Conservation (phyloP, 1,140 invertebrate species). For the Thaumetopoea pityocampa region DNA sequence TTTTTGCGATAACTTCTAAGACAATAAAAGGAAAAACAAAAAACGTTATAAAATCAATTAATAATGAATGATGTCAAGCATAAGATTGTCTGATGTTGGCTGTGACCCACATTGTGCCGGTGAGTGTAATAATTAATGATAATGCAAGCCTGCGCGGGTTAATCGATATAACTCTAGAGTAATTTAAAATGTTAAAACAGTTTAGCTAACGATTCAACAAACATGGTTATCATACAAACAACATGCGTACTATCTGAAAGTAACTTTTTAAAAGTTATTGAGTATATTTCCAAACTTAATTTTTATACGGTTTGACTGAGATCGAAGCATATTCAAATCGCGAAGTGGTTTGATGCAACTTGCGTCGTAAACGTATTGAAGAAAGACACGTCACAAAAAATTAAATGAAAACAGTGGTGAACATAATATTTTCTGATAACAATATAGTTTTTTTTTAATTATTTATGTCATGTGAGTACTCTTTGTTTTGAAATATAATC, state of each 20-base stretch:
- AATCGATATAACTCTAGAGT: not conserved
- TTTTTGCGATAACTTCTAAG: too few relatives aligned
- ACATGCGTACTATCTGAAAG: constrained; percentile 7
- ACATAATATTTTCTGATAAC: too few relatives aligned
- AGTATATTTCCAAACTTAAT: constrained; percentile 1
- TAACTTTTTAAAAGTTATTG: not conserved
- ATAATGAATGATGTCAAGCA: too few relatives aligned
- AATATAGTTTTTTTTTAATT: constrained; percentile 1
- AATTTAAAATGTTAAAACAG: constrained; percentile 1
- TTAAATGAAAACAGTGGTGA: too few relatives aligned
- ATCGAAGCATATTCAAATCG: constrained; percentile 17
- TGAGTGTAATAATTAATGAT: too few relatives aligned
- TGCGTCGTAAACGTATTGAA: constrained; percentile 1
- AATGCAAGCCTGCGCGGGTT: too few relatives aligned
- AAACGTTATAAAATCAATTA: too few relatives aligned
- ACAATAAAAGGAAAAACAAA: too few relatives aligned
- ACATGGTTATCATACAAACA: constrained; percentile 8
- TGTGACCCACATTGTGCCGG: too few relatives aligned
- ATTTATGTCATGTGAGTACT: constrained; percentile 14
- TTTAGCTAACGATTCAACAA: constrained; percentile 4
- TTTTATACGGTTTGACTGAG: not conserved
- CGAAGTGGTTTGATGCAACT: not conserved
- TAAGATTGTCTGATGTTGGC: too few relatives aligned
- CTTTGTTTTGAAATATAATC: constrained; percentile 7
- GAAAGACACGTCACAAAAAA: constrained; percentile 6